Evolutionary conservation across 2,797 vertebrate genomes (phyloP).

Genomic region (Iguana delicatissima): DNA sequence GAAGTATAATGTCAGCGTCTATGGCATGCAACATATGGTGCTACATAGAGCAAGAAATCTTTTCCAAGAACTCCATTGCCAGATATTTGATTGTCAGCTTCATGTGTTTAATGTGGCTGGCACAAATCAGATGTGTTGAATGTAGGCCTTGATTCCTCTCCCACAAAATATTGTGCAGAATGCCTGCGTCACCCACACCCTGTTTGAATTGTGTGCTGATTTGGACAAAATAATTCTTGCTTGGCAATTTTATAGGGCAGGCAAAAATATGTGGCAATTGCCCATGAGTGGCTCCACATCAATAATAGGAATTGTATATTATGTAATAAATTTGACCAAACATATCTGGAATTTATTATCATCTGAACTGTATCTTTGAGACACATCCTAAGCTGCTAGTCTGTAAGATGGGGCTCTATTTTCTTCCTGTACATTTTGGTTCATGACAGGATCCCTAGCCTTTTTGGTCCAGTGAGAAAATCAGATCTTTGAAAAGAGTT

Average conservation of each 20-base stretch:
- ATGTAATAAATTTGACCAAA: no score
- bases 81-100: neutral
- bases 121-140: neutral
- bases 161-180: neutral
- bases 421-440: no score
- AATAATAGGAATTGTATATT: no score
- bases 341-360: no score
- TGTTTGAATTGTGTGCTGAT: neutral
- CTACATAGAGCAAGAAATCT: neutral
- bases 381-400: neutral
- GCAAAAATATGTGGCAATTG: no score
- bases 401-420: neutral
- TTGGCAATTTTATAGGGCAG: neutral
- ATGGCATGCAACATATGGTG: neutral
- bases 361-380: neutral
- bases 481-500: no score
- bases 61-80: neutral
- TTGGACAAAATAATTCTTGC: neutral
- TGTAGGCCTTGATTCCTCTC: neutral
- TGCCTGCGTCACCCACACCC: neutral
- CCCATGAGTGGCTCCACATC: no score
- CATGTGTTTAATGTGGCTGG: neutral
- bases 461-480: no score
- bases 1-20: accelerated
- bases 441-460: no score